phyloP scores from a whole-genome alignment of 2,888 invertebrate genomes.

The Catotricha subobsoleta region DNA sequence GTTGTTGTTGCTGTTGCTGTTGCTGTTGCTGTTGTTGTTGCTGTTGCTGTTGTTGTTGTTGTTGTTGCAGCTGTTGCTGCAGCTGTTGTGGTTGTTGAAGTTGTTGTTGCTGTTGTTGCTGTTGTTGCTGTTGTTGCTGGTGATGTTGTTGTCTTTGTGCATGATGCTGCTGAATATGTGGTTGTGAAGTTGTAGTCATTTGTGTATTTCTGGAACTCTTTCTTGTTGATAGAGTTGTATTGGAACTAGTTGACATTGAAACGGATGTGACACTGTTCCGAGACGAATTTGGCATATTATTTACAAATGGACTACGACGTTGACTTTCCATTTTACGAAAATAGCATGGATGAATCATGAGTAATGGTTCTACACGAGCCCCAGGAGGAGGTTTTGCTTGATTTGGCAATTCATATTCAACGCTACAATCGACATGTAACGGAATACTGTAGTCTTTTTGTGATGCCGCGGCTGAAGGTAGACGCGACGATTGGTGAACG shows the following conservation, averaged over 20 bases:
- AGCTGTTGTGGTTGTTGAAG: constrained; percentile 12
- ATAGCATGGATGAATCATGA: constrained; percentile 76
- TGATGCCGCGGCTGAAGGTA: constrained; percentile 27
- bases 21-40: constrained; percentile 15
- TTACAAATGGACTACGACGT: constrained; percentile 64
- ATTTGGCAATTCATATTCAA: constrained; percentile 79
- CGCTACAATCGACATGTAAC: constrained; percentile 78
- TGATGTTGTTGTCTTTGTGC: constrained; percentile 12
- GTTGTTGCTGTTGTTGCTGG: constrained; percentile 14
- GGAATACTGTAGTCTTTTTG: constrained; percentile 72
- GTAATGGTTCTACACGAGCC: constrained; percentile 59
- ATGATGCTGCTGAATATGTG: constrained; percentile 3
- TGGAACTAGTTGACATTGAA: too few species aligned
- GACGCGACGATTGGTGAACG: constrained; percentile 2
- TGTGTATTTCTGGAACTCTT: constrained; percentile 14
- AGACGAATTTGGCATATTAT: constrained; percentile 53
- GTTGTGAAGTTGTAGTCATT: constrained; percentile 12
- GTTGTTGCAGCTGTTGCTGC: constrained; percentile 9
- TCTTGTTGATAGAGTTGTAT: background rate
- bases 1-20: constrained; percentile 16
- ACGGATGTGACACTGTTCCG: too few species aligned
- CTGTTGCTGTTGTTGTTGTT: constrained; percentile 16
- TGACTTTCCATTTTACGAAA: constrained; percentile 74
- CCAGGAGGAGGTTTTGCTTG: constrained; percentile 75
- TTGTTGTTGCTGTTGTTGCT: constrained; percentile 13